These are phyloP conservation scores for Notothenia coriiceps DNA, from an alignment of 2,113 vertebrate genomes.

Conservation along the genomic window DNA sequence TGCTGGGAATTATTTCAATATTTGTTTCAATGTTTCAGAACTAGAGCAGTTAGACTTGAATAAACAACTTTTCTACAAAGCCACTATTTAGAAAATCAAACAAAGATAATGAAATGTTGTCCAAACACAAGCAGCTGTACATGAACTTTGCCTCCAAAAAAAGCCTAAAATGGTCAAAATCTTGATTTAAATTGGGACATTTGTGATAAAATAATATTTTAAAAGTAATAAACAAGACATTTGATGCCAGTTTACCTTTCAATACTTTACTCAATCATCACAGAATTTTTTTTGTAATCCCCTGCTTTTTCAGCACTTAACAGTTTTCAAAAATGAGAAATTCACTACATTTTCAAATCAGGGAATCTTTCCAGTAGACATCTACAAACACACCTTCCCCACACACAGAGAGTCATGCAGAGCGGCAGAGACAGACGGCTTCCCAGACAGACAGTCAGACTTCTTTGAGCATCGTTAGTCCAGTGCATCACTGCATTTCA, in stretches of 20 bases:
- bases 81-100: background rate
- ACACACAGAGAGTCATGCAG: background rate
- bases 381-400: background rate
- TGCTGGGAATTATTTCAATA: background rate
- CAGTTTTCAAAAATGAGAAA: background rate
- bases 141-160: background rate
- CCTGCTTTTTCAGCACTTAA: background rate
- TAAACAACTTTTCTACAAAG: too few species aligned
- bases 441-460: constrained; percentile 26
- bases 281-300: too few species aligned
- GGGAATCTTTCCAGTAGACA: background rate
- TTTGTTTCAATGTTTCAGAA: background rate
- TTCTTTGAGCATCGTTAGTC: constrained; percentile 18
- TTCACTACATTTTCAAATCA: background rate
- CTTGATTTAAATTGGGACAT: too few species aligned
- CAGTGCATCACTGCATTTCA: constrained; percentile 48
- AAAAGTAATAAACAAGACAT: background rate
- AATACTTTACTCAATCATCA: background rate
- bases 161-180: background rate
- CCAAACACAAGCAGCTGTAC: background rate
- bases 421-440: constrained; percentile 41
- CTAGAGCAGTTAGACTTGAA: background rate
- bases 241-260: background rate
- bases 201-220: background rate
- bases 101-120: background rate